Conservation (phyloP, 2,888 invertebrate species). For the Pharmacophagus antenor region DNA sequence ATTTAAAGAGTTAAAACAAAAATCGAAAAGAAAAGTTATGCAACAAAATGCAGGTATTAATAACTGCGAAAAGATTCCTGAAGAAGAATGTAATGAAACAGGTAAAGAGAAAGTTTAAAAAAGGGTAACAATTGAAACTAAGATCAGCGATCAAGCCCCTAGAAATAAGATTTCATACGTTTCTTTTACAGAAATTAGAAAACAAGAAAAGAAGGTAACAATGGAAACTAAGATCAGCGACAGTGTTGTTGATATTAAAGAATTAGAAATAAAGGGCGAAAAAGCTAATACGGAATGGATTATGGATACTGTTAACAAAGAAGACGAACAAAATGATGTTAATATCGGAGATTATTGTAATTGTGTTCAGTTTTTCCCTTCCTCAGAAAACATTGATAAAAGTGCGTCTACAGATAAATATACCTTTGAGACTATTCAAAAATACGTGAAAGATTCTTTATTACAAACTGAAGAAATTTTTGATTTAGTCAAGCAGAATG, state of each 20-base stretch:
- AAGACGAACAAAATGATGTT: neutral
- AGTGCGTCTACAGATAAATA: neutral
- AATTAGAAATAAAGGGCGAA: neutral
- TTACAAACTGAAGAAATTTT: neutral
- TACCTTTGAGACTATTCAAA: neutral
- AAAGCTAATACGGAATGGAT: neutral
- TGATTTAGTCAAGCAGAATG: slow-evolving; percentile 29
- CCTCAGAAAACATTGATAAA: neutral
- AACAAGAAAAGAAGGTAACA: neutral
- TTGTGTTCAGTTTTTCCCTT: neutral
- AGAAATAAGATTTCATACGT: neutral
- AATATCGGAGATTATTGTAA: slow-evolving; percentile 3
- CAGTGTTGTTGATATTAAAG: neutral
- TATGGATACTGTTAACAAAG: neutral
- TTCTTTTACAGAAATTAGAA: neutral
- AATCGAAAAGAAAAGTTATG: slow-evolving; percentile 30
- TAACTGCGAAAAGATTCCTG: neutral
- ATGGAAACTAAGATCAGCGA: neutral
- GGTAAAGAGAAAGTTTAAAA: neutral
- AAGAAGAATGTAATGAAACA: neutral
- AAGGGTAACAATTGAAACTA: neutral
- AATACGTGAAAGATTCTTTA: neutral
- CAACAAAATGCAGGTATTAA: neutral
- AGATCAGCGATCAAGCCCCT: too few relatives aligned
- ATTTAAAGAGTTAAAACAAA: slow-evolving; percentile 43